Base-by-base conservation (phyloP, 2,888 invertebrate species). In the Ornithoptera priamus region DNA sequence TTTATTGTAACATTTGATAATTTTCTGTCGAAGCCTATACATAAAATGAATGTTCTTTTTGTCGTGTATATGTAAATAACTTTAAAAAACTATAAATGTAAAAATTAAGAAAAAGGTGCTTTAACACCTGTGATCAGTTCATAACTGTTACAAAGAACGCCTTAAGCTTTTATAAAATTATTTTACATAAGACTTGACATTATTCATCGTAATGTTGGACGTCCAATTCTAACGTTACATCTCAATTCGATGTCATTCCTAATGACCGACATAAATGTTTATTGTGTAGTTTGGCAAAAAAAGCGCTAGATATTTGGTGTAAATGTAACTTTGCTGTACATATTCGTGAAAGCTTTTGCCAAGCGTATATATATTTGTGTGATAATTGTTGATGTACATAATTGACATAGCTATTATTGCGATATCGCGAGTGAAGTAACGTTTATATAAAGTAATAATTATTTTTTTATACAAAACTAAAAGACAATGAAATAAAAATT, bases 51-150 rank as follows among this genome's bases (percentile, higher is more conserved):
- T 67, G 66, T 69, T 64, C 62, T 64, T 65, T 64, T 53, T 73
- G 72, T 72, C 69, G 67, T 71, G 59, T 71, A 69, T 71, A 71
- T 75, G 75, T 76, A 73, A 71, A 75, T 75, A 73, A n/a, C 53
- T 62, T 65, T 69, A 69, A 62, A 71, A 72, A 71, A 73, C 62
- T 72, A 65, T 70, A 69, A 50, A 68, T 72, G 57, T 71, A 66
- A 69, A 68, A 66, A 71, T 59, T 71, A 75, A 73, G 72, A 66
- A 71, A 42, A 71, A 64, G 75, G 76, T 76, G 76, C 76, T 66
- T 62, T 50, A 59, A 36, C 66, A 70, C 69, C 12, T 69, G 62
- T 70, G 66, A 70, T 70, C 58, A 62, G 53, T 70, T 59, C 60
- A 56, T 60, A 53, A 46, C 39, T 58, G 62, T 39, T 62, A 66